Evolutionary conservation across 2,113 vertebrate genomes (phyloP), one percentile per base, ranked within the genome.

Genomic region (Oncorhynchus kisutch): DNA sequence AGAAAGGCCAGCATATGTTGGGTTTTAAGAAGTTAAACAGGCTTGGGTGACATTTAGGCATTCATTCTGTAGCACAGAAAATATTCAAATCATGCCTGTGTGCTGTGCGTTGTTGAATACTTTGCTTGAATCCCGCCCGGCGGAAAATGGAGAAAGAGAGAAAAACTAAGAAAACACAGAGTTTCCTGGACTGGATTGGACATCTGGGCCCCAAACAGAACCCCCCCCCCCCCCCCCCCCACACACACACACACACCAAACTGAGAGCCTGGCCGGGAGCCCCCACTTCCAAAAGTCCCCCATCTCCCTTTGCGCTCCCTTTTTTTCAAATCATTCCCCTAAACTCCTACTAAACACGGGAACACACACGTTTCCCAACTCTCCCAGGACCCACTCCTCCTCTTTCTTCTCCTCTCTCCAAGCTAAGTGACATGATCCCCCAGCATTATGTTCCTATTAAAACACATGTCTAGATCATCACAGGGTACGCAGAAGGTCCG

Each of bases 161-260:
- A 75, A 67, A 82, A 78, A 54, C 27, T 71, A 71, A 75, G 67
- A 79, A 79, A 85, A 80, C 82, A 65, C 67, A 82, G 70, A 82
- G 72, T 78, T 84, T 85, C 82, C 83, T 81, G 72, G 64, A 79
- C 69, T 72, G 76, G 20, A 73, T 51, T 70, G 73, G 73, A 82
- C 82, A 81, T 78, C 78, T 84, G 78, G 71, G 77, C 67, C 54
- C 73, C 79, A 78, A 74, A 78, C 81, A 87, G 85, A 81, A 87
- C 84, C 82, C 80, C 79, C 62, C 73, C 72, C 78, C 79, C 70
- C 76, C 3, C 13, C 34, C 3, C 16, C 5, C 1, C 27, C 39
- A 22, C 59, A 83, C 81, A 82, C 77, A 11, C 8, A 11, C 9
- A 11, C 39, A 39, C 39, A 5, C 66, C 39, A 31, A 18, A 54